These are phyloP conservation scores for Eurytoma californica DNA, from an alignment of 2,888 invertebrate genomes.

Conservation along the genomic window DNA sequence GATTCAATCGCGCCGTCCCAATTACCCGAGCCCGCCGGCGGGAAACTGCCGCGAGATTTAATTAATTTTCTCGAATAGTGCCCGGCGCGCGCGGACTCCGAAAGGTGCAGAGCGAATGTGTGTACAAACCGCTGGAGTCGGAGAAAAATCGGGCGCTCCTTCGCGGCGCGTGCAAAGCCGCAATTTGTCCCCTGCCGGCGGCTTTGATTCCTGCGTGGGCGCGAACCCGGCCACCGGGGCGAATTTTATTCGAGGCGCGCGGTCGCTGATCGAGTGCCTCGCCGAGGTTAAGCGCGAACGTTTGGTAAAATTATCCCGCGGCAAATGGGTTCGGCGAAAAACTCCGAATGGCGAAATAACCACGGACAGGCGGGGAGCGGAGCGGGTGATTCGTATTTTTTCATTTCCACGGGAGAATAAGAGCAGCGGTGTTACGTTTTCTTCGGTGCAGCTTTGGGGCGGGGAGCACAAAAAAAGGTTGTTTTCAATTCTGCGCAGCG, in stretches of 20 bases:
- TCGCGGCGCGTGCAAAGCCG: neutral
- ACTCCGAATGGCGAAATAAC: no score
- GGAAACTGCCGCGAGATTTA: neutral
- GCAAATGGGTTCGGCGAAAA: no score
- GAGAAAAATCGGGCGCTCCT: neutral
- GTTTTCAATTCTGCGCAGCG: no score
- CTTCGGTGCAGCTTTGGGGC: no score
- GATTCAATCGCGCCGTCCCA: slow-evolving; percentile 16
- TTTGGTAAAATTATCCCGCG: no score
- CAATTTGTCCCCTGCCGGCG: neutral
- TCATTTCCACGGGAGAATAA: no score
- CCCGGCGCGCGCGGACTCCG: neutral
- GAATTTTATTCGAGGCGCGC: slow-evolving; percentile 2
- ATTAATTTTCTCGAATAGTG: neutral
- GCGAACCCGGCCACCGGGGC: neutral
- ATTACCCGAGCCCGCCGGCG: slow-evolving; percentile 5
- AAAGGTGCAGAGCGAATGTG: neutral
- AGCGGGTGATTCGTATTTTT: no score
- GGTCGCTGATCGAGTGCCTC: neutral
- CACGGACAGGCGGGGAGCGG: no score
- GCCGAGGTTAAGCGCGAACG: no score
- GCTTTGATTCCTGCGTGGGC: slow-evolving; percentile 21
- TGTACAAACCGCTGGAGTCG: neutral
- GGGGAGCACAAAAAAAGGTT: no score
- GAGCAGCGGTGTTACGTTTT: no score